These are phyloP conservation scores for Eilema depressum DNA, from an alignment of 2,888 invertebrate species.

Conservation along the genomic window DNA sequence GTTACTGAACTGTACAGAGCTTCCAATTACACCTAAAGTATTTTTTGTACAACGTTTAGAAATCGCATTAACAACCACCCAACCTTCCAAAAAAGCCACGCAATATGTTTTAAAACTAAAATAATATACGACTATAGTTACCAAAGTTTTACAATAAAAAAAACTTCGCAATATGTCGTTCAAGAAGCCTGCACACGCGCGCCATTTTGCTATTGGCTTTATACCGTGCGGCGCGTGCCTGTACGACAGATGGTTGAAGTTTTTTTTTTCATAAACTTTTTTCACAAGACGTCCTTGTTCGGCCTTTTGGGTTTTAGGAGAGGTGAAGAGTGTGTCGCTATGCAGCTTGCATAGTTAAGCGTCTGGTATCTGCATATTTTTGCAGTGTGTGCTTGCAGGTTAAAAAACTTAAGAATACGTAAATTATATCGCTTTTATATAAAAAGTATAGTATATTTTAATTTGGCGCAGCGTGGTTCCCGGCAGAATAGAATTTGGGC, in stretches of 20 bases:
- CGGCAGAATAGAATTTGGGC: too few species aligned
- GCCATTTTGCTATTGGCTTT: constrained; percentile 46
- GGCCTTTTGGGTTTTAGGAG: constrained; percentile 43
- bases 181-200: constrained; percentile 29
- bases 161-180: constrained; percentile 37
- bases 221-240: constrained; percentile 66
- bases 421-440: too few species aligned
- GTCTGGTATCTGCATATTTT: not conserved
- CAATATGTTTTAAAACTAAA: constrained; percentile 33
- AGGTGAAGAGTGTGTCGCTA: constrained; percentile 18
- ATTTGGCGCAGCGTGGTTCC: too few species aligned
- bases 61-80: not conserved
- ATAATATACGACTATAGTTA: constrained; percentile 10
- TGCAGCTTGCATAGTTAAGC: not conserved
- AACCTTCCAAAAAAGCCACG: constrained; percentile 12
- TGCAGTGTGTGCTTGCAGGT: too few species aligned
- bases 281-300: constrained; percentile 52
- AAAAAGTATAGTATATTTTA: too few species aligned
- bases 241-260: constrained; percentile 50
- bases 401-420: too few species aligned
- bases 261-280: constrained; percentile 33
- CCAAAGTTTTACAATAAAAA: constrained; percentile 21
- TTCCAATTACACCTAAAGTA: too few species aligned
- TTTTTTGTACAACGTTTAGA: not conserved
- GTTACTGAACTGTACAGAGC: too few species aligned